Evolutionary conservation across 2,797 vertebrate species (phyloP), one percentile per base, ranked within the genome.

Genomic region (Craterocephalus amniculus): DNA sequence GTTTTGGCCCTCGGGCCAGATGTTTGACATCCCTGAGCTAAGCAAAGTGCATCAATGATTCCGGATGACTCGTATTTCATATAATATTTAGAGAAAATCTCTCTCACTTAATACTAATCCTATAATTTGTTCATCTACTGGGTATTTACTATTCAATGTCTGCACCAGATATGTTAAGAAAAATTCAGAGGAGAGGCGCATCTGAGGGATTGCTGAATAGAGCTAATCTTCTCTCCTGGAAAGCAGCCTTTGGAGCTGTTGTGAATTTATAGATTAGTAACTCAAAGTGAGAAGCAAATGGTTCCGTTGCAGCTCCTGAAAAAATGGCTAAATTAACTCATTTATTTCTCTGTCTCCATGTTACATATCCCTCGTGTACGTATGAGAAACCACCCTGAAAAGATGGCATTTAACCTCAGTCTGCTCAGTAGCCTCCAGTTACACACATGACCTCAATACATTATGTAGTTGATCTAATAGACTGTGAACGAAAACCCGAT

Each of bases 281-380:
- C 76, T 74, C 63, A 34, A 2, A 67, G 62, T 58, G 31, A 40
- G 35, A 57, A 76, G 64, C 26, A 67, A 81, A 79, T 70, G 79
- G 80, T 76, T 76, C n/a, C 6, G 69, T 49, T 72, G 68, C 74
- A 74, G 69, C 73, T 64, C 61, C 67, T 86, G 76, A 81, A 79
- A 40, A 84, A 61, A 85, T 84, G 77, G 71, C 89, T 88, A 83
- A 87, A 84, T 81, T 68, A 79, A 80, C 75, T 74, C 63, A 86
- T 93, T 87, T 59, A 79, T 89, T 73, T 72, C 67, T 83, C 77
- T 65, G 24, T 70, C 63, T 78, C 59, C 56, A 57, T 49, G 70
- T 82, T 67, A 78, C 45, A 71, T 34, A 78, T 51, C 45, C 43
- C 10, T 78, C 20, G 16, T 76, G 62, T 76, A 63, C 65, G 43